These are phyloP conservation scores for Amphiura filiformis DNA, from an alignment of 35 echinoderm and acorn worm genomes.

Conservation along the genomic window DNA sequence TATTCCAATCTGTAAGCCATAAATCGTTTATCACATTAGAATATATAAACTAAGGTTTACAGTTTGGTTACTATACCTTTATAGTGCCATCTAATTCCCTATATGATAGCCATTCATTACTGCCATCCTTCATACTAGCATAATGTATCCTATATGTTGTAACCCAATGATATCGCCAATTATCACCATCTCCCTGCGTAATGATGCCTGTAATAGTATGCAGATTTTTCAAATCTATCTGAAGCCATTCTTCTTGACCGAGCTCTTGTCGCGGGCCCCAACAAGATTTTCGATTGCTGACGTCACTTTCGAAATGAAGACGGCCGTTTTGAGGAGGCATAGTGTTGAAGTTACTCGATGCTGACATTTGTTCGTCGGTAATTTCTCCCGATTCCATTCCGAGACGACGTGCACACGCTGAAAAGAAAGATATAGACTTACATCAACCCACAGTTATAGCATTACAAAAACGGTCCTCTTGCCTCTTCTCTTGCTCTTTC, in stretches of 20 bases:
- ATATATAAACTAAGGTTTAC: too few species aligned
- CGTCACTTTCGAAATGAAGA: constrained; percentile 36
- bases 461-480: too few species aligned
- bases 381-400: constrained; percentile 56
- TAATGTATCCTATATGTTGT: constrained; percentile 44
- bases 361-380: constrained; percentile 21
- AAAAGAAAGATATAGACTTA: neutral
- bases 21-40: too few species aligned
- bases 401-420: constrained; percentile 50
- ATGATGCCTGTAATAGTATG: constrained; percentile 71
- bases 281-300: neutral
- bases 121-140: neutral
- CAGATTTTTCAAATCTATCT: constrained; percentile 55
- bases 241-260: constrained; percentile 43
- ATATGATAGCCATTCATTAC: constrained; percentile 23
- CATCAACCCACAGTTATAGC: too few species aligned
- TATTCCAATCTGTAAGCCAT: too few species aligned
- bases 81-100: constrained; percentile 40
- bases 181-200: constrained; percentile 63
- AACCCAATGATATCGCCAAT: constrained; percentile 41
- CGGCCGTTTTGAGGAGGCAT: constrained; percentile 3
- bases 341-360: constrained; percentile 13
- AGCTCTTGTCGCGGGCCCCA: constrained; percentile 41
- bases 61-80: too few species aligned
- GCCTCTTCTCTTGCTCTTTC: too few species aligned